Base-by-base conservation (phyloP, 2,888 invertebrate species). In the Melolontha melolontha region DNA sequence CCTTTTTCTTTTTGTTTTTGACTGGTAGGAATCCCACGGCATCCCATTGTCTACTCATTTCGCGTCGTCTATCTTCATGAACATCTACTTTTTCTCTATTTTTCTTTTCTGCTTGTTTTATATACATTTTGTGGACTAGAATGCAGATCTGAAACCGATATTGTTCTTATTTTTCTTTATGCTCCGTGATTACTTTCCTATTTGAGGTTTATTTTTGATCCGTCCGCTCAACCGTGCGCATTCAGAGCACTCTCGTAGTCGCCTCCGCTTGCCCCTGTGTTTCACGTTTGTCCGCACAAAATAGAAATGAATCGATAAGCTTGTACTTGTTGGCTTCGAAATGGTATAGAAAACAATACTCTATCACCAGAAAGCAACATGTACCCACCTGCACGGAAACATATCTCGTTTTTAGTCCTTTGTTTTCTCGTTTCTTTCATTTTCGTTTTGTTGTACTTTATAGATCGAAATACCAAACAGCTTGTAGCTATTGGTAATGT, bases 221-320 rank as follows among this genome's bases (percentile, higher is more conserved):
- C 51, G 34, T 34, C 51, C 51, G 17, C 17, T 22, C 49, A 22
- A 50, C 49, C 49, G 22, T 50, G 22, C 16, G 17, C 49, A 29
- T 52, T 52, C 34, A 29, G 51, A 52, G 51, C 29, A 14, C 29
- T 14, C 51, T n/a, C 2, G 7, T 49, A 52, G 34, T 34, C 10
- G 34, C 34, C 34, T 34, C 10, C 7, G 34, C 7, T 34, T 34
- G 34, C 8, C 34, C 34, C 34, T 10, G 6, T 29, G 29, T 34
- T 6, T 34, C 10, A 6, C 34, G 34, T 34, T 14, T 34, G 10
- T 16, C 17, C 34, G 14, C 34, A 52, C 51, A 52, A 52, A 34
- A 29, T 14, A 52, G 51, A 29, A 52, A 52, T 52, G 51, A 52
- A 52, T 52, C 51, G 51, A 52, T 52, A 52, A 52, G 51, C 51